Percentiles rank a stretch among this genome's conserved stretches.
Evolutionary conservation across 2,797 vertebrate species (phyloP).

Genomic region (Semaprochilodus insignis): DNA sequence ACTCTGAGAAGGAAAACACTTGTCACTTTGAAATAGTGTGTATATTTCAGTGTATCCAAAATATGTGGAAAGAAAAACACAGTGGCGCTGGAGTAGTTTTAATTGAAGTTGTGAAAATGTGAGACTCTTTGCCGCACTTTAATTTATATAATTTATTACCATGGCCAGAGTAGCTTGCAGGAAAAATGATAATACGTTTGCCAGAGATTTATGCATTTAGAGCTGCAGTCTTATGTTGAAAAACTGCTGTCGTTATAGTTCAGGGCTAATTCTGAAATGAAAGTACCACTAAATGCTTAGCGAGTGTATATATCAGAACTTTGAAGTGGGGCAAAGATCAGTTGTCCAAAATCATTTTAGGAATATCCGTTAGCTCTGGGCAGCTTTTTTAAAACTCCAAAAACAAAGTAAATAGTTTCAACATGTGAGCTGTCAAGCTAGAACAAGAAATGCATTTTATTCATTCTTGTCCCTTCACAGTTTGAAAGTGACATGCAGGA

Average conservation of each 20-base stretch:
- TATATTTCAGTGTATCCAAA: neutral
- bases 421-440: neutral
- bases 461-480: too few relatives aligned
- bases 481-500: neutral
- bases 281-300: neutral
- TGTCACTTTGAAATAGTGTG: slow-evolving; percentile 4
- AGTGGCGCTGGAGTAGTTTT: neutral
- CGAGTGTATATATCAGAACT: too few relatives aligned
- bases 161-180: neutral
- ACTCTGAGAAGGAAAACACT: neutral
- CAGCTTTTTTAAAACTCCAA: neutral
- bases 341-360: too few relatives aligned
- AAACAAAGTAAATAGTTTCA: neutral
- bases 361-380: neutral
- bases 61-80: neutral
- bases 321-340: neutral
- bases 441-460: neutral
- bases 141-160: neutral
- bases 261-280: neutral
- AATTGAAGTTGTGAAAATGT: neutral
- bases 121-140: neutral
- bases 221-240: neutral
- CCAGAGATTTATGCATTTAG: neutral
- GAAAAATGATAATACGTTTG: too few relatives aligned
- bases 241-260: neutral